Percentiles rank a stretch among this genome's conserved stretches.
These are phyloP conservation scores for Melitaea cinxia DNA, from an alignment of 1,140 invertebrate genomes.

Conservation along the genomic window DNA sequence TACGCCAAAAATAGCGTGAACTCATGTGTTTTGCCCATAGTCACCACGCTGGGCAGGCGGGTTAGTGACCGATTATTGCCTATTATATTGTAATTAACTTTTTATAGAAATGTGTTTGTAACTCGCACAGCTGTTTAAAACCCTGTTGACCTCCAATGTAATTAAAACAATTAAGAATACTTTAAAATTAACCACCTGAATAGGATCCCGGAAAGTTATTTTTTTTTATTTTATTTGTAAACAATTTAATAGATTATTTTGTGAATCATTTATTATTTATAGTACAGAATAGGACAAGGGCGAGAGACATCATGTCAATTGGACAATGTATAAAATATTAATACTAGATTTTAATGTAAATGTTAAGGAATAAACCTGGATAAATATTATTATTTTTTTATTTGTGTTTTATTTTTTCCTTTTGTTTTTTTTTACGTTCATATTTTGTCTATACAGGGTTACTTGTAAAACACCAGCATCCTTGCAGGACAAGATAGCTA, in stretches of 20 bases:
- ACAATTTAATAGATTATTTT: constrained; percentile 33
- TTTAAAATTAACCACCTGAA: constrained; percentile 61
- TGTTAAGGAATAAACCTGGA: constrained; percentile 80
- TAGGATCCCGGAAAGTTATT: constrained; percentile 7
- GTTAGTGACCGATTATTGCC: neutral
- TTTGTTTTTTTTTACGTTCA: constrained; percentile 29
- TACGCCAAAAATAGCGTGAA: too few relatives aligned
- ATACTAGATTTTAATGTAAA: constrained; percentile 75
- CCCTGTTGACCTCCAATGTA: constrained; percentile 9
- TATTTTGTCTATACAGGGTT: too few relatives aligned
- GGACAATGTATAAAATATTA: constrained; percentile 80
- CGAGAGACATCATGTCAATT: constrained; percentile 66
- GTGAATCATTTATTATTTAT: constrained; percentile 32
- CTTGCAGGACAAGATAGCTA: too few relatives aligned
- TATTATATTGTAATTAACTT: neutral
- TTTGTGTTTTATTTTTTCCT: constrained; percentile 69
- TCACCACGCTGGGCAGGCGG: too few relatives aligned
- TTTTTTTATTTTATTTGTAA: constrained; percentile 11
- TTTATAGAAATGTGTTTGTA: neutral
- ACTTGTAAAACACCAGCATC: too few relatives aligned
- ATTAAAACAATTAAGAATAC: constrained; percentile 36
- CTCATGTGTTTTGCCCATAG: too few relatives aligned
- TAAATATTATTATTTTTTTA: constrained; percentile 77
- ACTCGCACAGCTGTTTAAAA: neutral
- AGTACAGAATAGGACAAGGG: constrained; percentile 62